Percentiles rank a stretch among this genome's conserved stretches.
These are phyloP conservation scores for Chrysocyon brachyurus DNA, from an alignment of 2,797 vertebrate genomes.

Conservation along the genomic window DNA sequence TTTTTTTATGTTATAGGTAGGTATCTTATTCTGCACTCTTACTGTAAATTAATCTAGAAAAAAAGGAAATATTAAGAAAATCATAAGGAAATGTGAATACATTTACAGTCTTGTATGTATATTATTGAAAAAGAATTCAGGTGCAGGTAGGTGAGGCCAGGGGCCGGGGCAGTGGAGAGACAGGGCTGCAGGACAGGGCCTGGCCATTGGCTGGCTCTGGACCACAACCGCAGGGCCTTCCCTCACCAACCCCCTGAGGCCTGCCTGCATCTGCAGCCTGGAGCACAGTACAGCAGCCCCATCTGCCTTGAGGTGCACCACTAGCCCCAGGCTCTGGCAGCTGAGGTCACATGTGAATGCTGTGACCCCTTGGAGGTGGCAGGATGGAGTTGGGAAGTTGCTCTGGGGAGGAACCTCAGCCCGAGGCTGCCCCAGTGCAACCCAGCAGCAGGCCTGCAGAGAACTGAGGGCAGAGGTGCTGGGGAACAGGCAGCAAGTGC, in stretches of 20 bases:
- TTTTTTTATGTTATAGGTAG: not conserved
- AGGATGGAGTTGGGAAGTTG: not conserved
- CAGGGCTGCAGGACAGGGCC: not conserved
- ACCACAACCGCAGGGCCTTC: not conserved
- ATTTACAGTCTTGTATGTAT: too few species aligned
- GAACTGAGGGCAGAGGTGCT: not conserved
- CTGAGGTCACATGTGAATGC: not conserved
- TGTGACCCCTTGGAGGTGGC: not conserved
- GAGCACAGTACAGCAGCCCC: too few species aligned
- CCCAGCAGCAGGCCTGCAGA: not conserved
- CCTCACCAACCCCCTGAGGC: not conserved
- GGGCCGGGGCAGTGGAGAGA: fast-evolving
- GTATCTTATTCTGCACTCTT: not conserved
- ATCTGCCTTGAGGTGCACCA: not conserved
- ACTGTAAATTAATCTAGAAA: not conserved
- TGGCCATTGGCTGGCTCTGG: not conserved
- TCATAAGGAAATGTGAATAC: not conserved
- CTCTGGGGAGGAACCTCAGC: not conserved
- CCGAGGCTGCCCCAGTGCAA: not conserved
- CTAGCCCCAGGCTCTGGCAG: not conserved
- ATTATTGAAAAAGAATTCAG: not conserved
- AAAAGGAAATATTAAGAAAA: not conserved
- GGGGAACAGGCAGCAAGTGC: not conserved
- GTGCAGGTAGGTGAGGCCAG: not conserved
- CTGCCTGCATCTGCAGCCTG: not conserved